Evolutionary conservation across 1,140 invertebrate genomes (phyloP).

Genomic region (Platyura marginata): DNA sequence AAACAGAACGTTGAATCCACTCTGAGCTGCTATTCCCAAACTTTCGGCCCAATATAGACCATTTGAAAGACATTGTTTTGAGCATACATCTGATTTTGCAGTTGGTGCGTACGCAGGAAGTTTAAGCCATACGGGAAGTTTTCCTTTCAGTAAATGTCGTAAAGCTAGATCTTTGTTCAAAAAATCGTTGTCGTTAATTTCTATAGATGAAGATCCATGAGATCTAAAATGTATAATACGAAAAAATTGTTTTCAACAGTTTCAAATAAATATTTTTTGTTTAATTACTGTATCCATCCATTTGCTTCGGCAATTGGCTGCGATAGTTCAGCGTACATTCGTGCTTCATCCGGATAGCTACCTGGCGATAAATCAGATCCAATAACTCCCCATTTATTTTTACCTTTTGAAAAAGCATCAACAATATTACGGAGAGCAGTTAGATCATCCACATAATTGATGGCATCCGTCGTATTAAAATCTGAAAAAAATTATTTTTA

Average conservation of each 20-base stretch:
- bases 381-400: constrained; percentile 17
- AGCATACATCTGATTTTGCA: background rate
- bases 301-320: constrained; percentile 17
- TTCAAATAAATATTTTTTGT: background rate
- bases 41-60: constrained; percentile 17
- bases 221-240: constrained; percentile 1
- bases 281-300: constrained; percentile 20
- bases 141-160: constrained; percentile 9
- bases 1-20: constrained; percentile 19
- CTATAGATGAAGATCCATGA: background rate
- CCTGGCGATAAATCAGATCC: constrained; percentile 20
- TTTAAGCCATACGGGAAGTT: constrained; percentile 17
- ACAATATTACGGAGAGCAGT: constrained; percentile 18
- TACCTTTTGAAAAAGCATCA: constrained; percentile 15
- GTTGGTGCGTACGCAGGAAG: constrained; percentile 7
- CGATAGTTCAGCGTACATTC: constrained; percentile 17
- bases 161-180: constrained; percentile 18
- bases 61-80: constrained; percentile 5
- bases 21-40: constrained; percentile 17
- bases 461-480: constrained; percentile 15
- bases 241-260: background rate
- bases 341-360: constrained; percentile 17
- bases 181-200: constrained; percentile 1
- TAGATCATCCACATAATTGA: constrained; percentile 17
- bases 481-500: constrained; percentile 7